Percentiles rank a stretch among this genome's conserved stretches.
Conservation (phyloP, 2,888 invertebrate genomes). For the Strigamia maritima region DNA sequence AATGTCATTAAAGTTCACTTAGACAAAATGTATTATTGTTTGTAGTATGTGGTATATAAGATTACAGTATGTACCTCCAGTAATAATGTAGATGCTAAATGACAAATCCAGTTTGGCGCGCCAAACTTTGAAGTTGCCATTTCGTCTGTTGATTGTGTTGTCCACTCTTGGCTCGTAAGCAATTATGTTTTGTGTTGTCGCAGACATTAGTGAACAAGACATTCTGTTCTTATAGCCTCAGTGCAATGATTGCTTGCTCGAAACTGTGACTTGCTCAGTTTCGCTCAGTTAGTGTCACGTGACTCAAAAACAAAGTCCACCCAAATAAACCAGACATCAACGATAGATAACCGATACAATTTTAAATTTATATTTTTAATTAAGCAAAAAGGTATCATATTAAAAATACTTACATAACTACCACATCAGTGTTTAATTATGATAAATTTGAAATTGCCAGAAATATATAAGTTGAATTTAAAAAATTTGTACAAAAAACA, state of each 20-base stretch:
- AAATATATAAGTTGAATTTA: too few relatives aligned
- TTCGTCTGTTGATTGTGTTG: background rate
- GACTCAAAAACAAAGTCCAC: slow-evolving; percentile 9
- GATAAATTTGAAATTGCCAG: too few relatives aligned
- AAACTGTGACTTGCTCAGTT: background rate
- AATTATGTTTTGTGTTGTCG: background rate
- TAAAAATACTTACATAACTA: too few relatives aligned
- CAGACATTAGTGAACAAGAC: background rate
- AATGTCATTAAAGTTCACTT: background rate
- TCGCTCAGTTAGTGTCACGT: background rate
- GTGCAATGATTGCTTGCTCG: background rate
- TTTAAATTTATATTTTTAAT: background rate
- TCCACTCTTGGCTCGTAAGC: slow-evolving; percentile 9
- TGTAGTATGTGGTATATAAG: background rate
- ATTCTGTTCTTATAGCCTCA: background rate
- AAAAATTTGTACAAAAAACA: too few relatives aligned
- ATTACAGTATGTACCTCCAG: background rate
- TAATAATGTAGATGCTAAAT: slow-evolving; percentile 1
- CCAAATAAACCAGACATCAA: background rate
- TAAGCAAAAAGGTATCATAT: too few relatives aligned
- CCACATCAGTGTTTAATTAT: too few relatives aligned
- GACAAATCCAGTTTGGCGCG: slow-evolving; percentile 11
- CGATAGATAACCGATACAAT: background rate
- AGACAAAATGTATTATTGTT: background rate
- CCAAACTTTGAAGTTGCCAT: slow-evolving; percentile 1